Percentiles rank a stretch among this genome's conserved stretches.
These are phyloP conservation scores for Xyliphius kryptos DNA, from an alignment of 2,113 vertebrate genomes.

Conservation along the genomic window DNA sequence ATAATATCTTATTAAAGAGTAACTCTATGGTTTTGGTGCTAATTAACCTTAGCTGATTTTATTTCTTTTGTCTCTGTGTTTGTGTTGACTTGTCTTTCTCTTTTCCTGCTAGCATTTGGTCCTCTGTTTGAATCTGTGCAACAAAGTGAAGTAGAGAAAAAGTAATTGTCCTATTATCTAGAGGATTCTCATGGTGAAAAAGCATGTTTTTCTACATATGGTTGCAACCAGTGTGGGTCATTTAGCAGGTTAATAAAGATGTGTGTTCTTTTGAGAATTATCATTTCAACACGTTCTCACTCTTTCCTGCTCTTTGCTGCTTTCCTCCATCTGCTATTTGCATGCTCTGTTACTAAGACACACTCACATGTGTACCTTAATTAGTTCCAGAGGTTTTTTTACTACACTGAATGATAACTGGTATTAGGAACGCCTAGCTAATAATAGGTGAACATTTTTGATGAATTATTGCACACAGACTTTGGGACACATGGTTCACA, in stretches of 20 bases:
- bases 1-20: neutral
- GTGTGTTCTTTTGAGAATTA: neutral
- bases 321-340: constrained; percentile 10
- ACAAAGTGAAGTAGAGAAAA: neutral
- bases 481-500: too few relatives aligned
- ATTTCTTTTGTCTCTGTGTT: neutral
- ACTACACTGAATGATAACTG: too few relatives aligned
- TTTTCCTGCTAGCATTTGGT: neutral
- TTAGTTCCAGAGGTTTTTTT: neutral
- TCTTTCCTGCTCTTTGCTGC: constrained; percentile 15
- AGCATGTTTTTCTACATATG: constrained; percentile 10
- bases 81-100: neutral
- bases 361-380: constrained; percentile 12
- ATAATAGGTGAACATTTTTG: too few relatives aligned
- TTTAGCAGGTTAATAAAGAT: constrained; percentile 30
- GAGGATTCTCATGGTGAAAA: neutral
- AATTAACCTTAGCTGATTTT: neutral
- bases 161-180: constrained; percentile 12
- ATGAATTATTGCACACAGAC: too few relatives aligned
- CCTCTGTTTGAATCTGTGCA: neutral
- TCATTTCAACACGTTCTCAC: neutral
- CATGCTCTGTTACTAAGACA: constrained; percentile 2
- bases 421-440: too few relatives aligned
- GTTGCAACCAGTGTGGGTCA: constrained; percentile 24
- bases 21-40: neutral